Evolutionary conservation across 2,113 vertebrate species (phyloP).

Genomic region (Varanus komodoensis): DNA sequence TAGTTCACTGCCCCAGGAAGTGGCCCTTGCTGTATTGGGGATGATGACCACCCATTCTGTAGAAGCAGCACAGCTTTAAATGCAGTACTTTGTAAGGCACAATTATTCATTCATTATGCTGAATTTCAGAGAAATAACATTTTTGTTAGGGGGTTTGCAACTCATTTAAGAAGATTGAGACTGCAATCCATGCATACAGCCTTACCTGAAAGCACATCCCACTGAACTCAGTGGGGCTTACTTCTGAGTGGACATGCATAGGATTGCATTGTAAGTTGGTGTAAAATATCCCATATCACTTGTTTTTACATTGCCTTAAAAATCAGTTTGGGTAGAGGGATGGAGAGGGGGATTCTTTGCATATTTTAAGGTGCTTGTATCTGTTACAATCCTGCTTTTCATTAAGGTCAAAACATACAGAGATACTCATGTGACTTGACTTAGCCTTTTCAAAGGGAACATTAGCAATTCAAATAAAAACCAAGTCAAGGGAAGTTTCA

Average conservation of each 20-base stretch:
- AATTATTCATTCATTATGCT: neutral
- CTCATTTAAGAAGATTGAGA: neutral
- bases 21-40: neutral
- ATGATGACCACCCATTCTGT: neutral
- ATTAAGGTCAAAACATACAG: neutral
- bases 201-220: too few relatives aligned
- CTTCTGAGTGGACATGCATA: too few relatives aligned
- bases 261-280: neutral
- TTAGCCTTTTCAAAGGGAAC: conserved; percentile 27
- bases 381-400: neutral
- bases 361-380: conserved; percentile 24
- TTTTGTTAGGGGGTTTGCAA: neutral
- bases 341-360: neutral
- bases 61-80: neutral
- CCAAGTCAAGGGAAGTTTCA: neutral
- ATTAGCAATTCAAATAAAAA: neutral
- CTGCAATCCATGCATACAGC: too few relatives aligned
- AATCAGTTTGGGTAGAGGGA: neutral
- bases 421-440: neutral
- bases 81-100: neutral
- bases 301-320: neutral
- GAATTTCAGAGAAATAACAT: neutral
- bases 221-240: too few relatives aligned
- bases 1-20: neutral
- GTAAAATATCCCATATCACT: neutral